Percentiles rank a stretch among this genome's conserved stretches.
These are phyloP conservation scores for Desoria tigrina DNA, from an alignment of 2,888 invertebrate genomes.

Conservation along the genomic window DNA sequence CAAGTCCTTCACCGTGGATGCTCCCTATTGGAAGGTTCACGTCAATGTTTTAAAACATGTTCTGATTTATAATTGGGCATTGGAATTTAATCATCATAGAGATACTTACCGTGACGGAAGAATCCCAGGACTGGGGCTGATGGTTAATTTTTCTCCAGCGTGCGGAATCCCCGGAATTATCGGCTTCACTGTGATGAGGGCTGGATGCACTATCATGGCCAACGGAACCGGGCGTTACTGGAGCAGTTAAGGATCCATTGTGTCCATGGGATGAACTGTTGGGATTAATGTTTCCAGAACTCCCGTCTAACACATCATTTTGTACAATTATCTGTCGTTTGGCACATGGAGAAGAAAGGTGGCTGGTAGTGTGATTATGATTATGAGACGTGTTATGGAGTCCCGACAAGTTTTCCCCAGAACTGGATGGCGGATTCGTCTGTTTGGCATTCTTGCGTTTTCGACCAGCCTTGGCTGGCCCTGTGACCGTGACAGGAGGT, in stretches of 20 bases:
- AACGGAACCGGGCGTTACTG: slow-evolving; percentile 45
- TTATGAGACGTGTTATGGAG: slow-evolving; percentile 37
- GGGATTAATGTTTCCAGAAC: slow-evolving; percentile 24
- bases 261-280: slow-evolving; percentile 33
- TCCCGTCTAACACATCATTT: slow-evolving; percentile 52
- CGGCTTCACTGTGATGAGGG: slow-evolving; percentile 51
- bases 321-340: slow-evolving; percentile 53
- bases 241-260: slow-evolving; percentile 25
- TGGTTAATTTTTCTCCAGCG: slow-evolving; percentile 52
- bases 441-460: slow-evolving; percentile 56
- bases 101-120: slow-evolving; percentile 44
- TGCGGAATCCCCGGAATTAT: slow-evolving; percentile 48
- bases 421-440: background rate
- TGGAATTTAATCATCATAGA: no score
- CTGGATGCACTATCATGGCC: slow-evolving; percentile 51
- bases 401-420: slow-evolving; percentile 23
- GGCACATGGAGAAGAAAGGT: slow-evolving; percentile 47
- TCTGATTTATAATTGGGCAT: background rate
- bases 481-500: slow-evolving; percentile 59
- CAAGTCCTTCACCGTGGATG: slow-evolving; percentile 79
- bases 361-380: slow-evolving; percentile 33
- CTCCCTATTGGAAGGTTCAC: slow-evolving; percentile 44
- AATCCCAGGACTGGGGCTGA: slow-evolving; percentile 49
- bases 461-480: slow-evolving; percentile 49
- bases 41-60: background rate